Evolutionary conservation across 1,140 invertebrate genomes (phyloP).

Genomic region (Mizuhopecten yessoensis): DNA sequence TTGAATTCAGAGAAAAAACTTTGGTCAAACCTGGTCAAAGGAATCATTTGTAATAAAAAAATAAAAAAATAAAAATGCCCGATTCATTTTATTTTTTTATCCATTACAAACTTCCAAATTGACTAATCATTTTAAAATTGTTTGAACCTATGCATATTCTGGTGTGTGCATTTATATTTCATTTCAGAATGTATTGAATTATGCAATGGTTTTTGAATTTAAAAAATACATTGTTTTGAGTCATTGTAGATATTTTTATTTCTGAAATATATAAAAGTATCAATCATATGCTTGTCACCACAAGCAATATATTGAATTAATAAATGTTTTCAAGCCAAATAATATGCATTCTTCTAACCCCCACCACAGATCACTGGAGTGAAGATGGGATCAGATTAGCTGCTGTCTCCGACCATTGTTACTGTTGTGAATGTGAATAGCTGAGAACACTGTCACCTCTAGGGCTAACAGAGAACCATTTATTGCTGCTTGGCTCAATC

Average conservation of each 20-base stretch:
- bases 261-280: no score
- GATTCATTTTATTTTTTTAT: not conserved
- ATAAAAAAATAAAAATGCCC: not conserved
- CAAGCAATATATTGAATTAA: no score
- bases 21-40: no score
- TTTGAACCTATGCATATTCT: no score
- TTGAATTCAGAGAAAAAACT: no score
- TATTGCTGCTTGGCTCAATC: not conserved
- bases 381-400: constrained; percentile 65
- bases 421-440: not conserved
- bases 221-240: not conserved
- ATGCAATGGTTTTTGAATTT: not conserved
- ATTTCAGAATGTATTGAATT: not conserved
- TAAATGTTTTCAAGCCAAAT: no score
- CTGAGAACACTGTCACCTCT: not conserved
- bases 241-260: no score
- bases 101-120: no score
- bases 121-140: not conserved
- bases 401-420: not conserved
- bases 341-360: not conserved
- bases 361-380: constrained; percentile 65
- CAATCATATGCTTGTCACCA: no score
- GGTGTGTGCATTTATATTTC: not conserved
- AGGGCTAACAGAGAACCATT: not conserved
- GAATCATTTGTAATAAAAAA: constrained; percentile 47